Percentiles rank a stretch among this genome's conserved stretches.
Evolutionary conservation across 2,888 invertebrate genomes (phyloP).

Genomic region (Adelphocoris suturalis): DNA sequence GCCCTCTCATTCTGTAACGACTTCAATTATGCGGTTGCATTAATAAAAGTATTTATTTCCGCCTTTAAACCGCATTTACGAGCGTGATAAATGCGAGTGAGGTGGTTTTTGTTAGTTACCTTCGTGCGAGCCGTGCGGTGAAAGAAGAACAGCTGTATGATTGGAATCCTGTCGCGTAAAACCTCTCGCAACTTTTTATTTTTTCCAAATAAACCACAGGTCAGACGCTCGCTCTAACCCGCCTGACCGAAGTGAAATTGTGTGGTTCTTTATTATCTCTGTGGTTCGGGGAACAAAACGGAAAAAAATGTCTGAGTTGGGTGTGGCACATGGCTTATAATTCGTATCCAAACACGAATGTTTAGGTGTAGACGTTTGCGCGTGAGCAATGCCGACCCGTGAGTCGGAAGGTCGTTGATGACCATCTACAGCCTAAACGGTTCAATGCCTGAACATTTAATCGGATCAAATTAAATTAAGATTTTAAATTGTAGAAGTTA

Average conservation of each 20-base stretch:
- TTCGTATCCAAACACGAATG: too few species aligned
- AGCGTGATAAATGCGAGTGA: neutral
- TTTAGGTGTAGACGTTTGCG: too few species aligned
- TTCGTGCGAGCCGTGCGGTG: neutral
- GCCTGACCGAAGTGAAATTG: conserved; percentile 21
- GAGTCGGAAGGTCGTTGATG: too few species aligned
- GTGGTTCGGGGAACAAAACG: neutral
- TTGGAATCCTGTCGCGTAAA: conserved; percentile 36
- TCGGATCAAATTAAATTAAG: too few species aligned
- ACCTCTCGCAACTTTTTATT: neutral
- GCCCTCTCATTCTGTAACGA: neutral
- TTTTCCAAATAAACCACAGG: conserved; percentile 16
- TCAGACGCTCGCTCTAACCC: neutral
- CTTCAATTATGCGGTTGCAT: neutral
- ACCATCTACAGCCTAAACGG: too few species aligned
- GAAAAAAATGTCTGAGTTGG: neutral
- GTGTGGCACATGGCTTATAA: too few species aligned
- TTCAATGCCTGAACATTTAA: too few species aligned
- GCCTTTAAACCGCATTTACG: neutral
- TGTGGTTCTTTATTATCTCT: neutral
- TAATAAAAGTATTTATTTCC: neutral
- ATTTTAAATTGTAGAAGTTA: too few species aligned
- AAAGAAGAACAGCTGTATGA: conserved; percentile 13
- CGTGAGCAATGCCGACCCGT: too few species aligned
- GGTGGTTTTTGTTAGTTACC: neutral